Conservation (phyloP, 2,797 vertebrate genomes). For the Sitta carolinensis region DNA sequence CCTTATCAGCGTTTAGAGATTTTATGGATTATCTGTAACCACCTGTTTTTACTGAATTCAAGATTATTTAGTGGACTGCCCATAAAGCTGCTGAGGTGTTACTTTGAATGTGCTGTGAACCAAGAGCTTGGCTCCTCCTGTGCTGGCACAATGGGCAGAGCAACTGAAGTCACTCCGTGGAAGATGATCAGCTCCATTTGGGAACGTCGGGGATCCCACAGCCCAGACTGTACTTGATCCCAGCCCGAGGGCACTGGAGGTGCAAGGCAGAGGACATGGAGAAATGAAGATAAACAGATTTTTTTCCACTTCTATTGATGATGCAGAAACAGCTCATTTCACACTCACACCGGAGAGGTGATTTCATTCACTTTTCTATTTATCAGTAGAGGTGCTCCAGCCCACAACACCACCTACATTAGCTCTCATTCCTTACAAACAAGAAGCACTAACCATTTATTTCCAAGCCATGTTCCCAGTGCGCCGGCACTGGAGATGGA, state of each 20-base stretch:
- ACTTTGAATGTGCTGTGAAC: not conserved
- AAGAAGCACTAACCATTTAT: not conserved
- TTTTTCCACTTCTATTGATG: not conserved
- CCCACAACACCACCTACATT: fast-evolving
- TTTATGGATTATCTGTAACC: not conserved
- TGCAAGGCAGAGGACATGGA: not conserved
- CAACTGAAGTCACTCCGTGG: fast-evolving
- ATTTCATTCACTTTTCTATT: not conserved
- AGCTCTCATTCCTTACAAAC: not conserved
- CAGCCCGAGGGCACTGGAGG: not conserved
- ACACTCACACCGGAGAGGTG: not conserved
- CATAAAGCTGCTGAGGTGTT: not conserved
- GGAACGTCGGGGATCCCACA: not conserved
- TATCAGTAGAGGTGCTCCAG: not conserved
- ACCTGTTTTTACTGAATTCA: not conserved
- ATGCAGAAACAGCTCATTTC: not conserved
- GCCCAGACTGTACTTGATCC: fast-evolving
- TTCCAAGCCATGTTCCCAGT: fast-evolving
- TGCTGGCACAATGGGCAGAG: not conserved
- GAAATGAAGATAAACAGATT: not conserved
- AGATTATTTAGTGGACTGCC: not conserved
- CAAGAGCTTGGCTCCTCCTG: not conserved
- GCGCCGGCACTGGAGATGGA: not conserved
- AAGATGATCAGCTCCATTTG: not conserved
- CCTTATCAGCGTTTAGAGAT: fast-evolving